Evolutionary conservation across 2,888 invertebrate species (phyloP), one percentile per base, ranked within the genome.

Genomic region (Cantharis nigra): DNA sequence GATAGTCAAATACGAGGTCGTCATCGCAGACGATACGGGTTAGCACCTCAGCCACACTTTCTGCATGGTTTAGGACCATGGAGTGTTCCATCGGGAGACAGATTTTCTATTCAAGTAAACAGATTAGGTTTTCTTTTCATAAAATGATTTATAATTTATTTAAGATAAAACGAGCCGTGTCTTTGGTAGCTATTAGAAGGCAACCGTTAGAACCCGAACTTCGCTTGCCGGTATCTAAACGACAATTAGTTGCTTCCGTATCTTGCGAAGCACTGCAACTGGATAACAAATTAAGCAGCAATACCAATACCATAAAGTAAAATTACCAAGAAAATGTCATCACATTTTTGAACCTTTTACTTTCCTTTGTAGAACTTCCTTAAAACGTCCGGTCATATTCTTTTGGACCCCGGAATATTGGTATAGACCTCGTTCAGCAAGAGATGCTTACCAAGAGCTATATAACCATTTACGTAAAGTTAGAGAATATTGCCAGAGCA

Each of bases 401-500:
- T 91, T 91, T 81, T 91, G 91, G 91, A 91, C 91, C 0, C 90
- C 91, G 0, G 90, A 90, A 49, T 91, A 90, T 81, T 91, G 90
- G 90, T 91, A 91, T 81, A 83, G 90, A 67, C 91, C 91, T 0
- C 86, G 88, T 78, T 87, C 90, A 3, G 89, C 89, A 0, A 85
- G 84, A 10, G 86, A 87, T 28, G 88, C 89, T 13, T 91, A 91
- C 80, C 82, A 83, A 13, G 88, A 90, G 77, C 80, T 89, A 7
- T 85, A 87, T 63, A 83, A 80, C n/a, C 89, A 90, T 79, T 80
- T 90, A 16, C 83, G 81, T 18, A 85, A 85, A 73, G 83, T 86
- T 63, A 77, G 83, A 49, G 70, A 83, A 23, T 83, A 81, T 72
- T 84, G 82, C 28, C 82, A 83, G 74, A 74, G 63, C 30, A 77